Base-by-base conservation (phyloP, 2,888 invertebrate genomes). In the Esperia sulphurella region DNA sequence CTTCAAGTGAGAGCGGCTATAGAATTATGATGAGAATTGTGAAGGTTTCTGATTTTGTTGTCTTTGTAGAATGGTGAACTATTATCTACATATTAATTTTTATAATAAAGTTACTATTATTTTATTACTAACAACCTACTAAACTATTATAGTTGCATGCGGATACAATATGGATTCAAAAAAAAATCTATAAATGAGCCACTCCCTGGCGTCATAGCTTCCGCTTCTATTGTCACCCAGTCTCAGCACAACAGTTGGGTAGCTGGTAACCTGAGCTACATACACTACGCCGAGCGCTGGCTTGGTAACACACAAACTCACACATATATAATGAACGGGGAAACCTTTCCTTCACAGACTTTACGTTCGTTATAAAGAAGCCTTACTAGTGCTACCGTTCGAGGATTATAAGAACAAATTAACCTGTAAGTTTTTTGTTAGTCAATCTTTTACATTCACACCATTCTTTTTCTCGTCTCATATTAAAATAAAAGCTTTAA, bases 311-410 rank as follows among this genome's bases (percentile, higher is more conserved):
- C 21, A 21, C 21, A 21, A 2, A 21, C 21, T 58, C 62, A 21
- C 21, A 21, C 21, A 21, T 5, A 21, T 5, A 58, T 65, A 67
- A 65, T 70, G 69, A 63, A 70, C 65, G 65, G 72, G 72, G 80
- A 86, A 86, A 1, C 39, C 39, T 79, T 84, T 81, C 75, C 70
- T 70, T 60, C 73, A 61, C 53, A 59, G 58, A 61, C 64, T 68
- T 75, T 71, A 70, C 71, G 68, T 71, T 67, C 71, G 65, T 71
- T 75, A 68, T 68, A 73, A 65, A 65, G 84, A 85, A 85, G 73
- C 81, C 86, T 56, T 68, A 54, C 57, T 76, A 79, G 63, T 62
- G 52, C 47, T 37, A 14, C 41, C 39, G 33, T 14, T 41, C 37
- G 28, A 39, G 31, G 41, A 46, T 41, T 40, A 45, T 44, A 33